phyloP scores from a whole-genome alignment of 2,888 invertebrate species.

The Mythimna lalbum region DNA sequence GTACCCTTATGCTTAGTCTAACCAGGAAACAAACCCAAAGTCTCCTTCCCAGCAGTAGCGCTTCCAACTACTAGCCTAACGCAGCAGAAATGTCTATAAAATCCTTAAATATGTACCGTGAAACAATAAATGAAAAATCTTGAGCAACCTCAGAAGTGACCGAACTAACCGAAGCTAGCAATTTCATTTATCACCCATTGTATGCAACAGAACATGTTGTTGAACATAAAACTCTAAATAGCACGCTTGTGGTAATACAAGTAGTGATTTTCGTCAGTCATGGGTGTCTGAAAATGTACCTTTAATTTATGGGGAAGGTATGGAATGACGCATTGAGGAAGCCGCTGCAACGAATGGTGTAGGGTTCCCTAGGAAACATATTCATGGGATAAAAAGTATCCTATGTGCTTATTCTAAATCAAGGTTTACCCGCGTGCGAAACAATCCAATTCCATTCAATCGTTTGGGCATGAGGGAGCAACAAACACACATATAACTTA shows the following conservation, averaged over 20 bases:
- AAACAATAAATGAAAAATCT: slow-evolving; percentile 16
- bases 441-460: no score
- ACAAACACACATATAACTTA: no score
- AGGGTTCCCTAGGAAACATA: no score
- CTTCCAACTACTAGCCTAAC: background rate
- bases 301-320: slow-evolving; percentile 1
- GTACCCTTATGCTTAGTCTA: background rate
- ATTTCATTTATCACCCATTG: slow-evolving; percentile 71
- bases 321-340: slow-evolving; percentile 3
- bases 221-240: slow-evolving; percentile 61
- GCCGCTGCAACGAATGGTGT: background rate
- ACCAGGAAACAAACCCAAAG: background rate
- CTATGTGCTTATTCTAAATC: no score
- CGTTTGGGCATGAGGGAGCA: no score
- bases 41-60: background rate
- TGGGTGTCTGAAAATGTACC: slow-evolving; percentile 27
- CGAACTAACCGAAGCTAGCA: slow-evolving; percentile 27
- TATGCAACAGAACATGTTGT: slow-evolving; percentile 59
- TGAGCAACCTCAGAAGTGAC: slow-evolving; percentile 5
- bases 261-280: slow-evolving; percentile 62
- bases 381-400: no score
- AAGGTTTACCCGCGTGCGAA: no score
- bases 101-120: slow-evolving; percentile 4
- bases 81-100: background rate
- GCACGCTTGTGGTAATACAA: slow-evolving; percentile 60